Base-by-base conservation (phyloP, 2,797 vertebrate genomes). In the Champsocephalus gunnari region DNA sequence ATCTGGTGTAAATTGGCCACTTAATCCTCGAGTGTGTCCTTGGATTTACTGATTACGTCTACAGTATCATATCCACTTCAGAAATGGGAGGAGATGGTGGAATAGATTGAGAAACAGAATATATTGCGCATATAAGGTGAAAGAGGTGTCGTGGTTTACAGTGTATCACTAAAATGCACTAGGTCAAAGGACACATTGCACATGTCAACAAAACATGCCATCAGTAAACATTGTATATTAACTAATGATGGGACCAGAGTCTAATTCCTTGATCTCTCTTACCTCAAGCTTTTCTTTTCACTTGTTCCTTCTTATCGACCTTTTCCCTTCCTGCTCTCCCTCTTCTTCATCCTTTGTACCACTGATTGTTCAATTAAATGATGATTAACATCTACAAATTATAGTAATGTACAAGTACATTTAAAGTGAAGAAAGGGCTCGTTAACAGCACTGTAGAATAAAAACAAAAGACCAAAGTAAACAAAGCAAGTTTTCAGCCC, bases 1-100 rank as follows among this genome's bases (percentile, higher is more conserved):
- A 80, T 80, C 61, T 74, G 58, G 57, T 68, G 60, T 73, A 86
- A 83, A 77, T 76, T 83, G 53, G 49, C 66, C 64, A 45, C 16
- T 7, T 79, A 80, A 80, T 89, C 79, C 74, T 69, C 3, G 7
- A 71, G 47, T 72, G 64, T 73, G 80, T 69, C 71, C 54, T 79
- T 49, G 65, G 38, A 82, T 74, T 58, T 83, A 79, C 50, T 75
- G 67, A 83, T 84, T 67, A 34, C 50, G 77, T 77, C 66, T 24
- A 48, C 56, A 73, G 28, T 71, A 77, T 63, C 53, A 55, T 51
- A 55, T 51, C 48, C 24, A 57, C 50, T 73, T 66, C 9, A 64
- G 45, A 57, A 64, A 65, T 57, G 14, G 43, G 47, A 34, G 50
- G 7, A 57, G 59, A 73, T 71, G 44, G 9, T 50, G 54, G 72